phyloP scores from a whole-genome alignment of 2,888 invertebrate genomes.

The Bruchidius siliquastri region DNA sequence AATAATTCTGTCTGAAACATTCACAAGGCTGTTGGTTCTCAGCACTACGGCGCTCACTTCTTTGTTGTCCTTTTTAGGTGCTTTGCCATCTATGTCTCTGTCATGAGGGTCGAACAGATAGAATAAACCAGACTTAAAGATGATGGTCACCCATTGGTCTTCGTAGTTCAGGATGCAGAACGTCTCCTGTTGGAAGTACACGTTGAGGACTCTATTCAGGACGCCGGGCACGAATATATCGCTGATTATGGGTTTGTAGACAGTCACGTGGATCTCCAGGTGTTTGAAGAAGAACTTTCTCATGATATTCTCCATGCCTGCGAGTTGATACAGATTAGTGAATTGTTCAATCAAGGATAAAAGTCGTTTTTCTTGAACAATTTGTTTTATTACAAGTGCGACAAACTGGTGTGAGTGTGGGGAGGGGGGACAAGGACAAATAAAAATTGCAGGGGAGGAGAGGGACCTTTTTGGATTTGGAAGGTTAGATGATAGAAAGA shows the following conservation, averaged over 20 bases:
- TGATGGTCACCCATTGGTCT: constrained; percentile 53
- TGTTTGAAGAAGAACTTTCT: constrained; percentile 55
- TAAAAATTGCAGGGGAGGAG: no score
- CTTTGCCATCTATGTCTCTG: constrained; percentile 50
- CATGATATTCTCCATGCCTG: constrained; percentile 40
- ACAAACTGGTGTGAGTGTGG: no score
- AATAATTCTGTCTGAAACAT: background rate
- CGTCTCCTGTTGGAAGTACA: constrained; percentile 57
- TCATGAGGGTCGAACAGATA: constrained; percentile 60
- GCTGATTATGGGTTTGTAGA: constrained; percentile 36
- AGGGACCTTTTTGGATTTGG: no score
- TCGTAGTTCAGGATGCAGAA: constrained; percentile 54
- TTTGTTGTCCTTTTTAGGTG: constrained; percentile 10
- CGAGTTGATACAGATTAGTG: no score
- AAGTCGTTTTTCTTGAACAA: no score
- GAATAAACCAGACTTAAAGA: constrained; percentile 51
- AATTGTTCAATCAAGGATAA: no score
- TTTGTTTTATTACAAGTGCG: no score
- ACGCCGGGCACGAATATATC: constrained; percentile 25
- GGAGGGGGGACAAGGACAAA: no score
- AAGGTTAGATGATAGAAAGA: no score
- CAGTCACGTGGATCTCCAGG: constrained; percentile 39
- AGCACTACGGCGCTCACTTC: constrained; percentile 29
- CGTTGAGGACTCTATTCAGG: constrained; percentile 44
- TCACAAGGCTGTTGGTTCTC: constrained; percentile 18